Evolutionary conservation across 2,888 invertebrate species (phyloP).

Genomic region (Thymelicus lineola): DNA sequence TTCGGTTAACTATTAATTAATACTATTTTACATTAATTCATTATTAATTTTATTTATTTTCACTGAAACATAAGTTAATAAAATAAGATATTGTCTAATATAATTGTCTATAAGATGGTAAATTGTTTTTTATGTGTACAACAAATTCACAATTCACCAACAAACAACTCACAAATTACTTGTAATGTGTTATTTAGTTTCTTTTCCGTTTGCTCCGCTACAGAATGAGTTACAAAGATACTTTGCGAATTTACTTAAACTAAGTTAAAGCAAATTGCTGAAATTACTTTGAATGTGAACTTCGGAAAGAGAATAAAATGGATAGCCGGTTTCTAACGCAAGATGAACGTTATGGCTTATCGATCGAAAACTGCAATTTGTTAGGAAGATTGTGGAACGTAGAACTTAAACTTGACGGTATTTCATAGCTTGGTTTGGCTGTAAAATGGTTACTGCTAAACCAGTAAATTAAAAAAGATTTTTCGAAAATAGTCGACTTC

Average conservation of each 20-base stretch:
- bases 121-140: too few relatives aligned
- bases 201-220: background rate
- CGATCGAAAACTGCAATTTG: slow-evolving; percentile 34
- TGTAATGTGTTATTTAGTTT: too few relatives aligned
- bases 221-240: background rate
- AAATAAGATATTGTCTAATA: too few relatives aligned
- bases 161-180: too few relatives aligned
- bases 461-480: background rate
- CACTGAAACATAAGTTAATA: too few relatives aligned
- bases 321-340: slow-evolving; percentile 13
- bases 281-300: slow-evolving; percentile 1
- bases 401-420: background rate
- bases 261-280: slow-evolving; percentile 4
- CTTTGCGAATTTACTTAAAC: background rate
- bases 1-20: too few relatives aligned
- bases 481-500: too few relatives aligned
- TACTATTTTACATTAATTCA: too few relatives aligned
- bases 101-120: too few relatives aligned
- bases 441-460: too few relatives aligned
- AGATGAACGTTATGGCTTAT: slow-evolving; percentile 24
- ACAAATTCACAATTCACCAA: too few relatives aligned
- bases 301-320: slow-evolving; percentile 1
- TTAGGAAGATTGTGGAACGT: slow-evolving; percentile 25
- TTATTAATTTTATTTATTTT: too few relatives aligned
- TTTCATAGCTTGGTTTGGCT: background rate